Base-by-base conservation (phyloP, 1,140 invertebrate species). In the Drosophila nigromelanica region DNA sequence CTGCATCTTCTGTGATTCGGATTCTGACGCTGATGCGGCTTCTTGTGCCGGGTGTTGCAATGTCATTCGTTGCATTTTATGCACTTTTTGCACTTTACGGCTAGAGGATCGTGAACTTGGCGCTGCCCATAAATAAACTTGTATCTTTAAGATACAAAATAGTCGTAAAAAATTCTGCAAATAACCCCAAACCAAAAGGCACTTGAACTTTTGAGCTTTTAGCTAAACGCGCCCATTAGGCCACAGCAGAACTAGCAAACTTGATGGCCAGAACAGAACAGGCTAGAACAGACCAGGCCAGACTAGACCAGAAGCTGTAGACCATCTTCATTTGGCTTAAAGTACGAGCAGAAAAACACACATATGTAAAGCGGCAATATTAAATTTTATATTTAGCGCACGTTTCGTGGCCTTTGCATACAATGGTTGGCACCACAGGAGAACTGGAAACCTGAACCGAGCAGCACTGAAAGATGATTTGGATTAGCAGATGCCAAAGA, bases 341-440 rank as follows among this genome's bases (percentile, higher is more conserved):
- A n/a, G n/a, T n/a, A n/a, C n/a, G n/a, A n/a, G n/a, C 50, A 54
- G 30, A 54, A 59, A 45, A 62, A 68, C 48, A 64, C 74, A 40
- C 11, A 59, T 14, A 15, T 21, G 10, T 56, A 43, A 77, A 76
- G 81, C 58, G 52, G 66, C 62, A 81, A 87, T 87, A 86, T 82
- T 87, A 86, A 86, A 86, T 86, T 86, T 86, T 82, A 86, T 86
- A 87, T 87, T 82, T 82, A 87, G 75, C 75, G 78, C 82, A 86
- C 82, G 82, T 78, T 74, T 86, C 58, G 54, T 47, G 54, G 33
- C 59, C 72, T 85, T 85, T 78, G 81, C 81, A 85, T 85, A 85
- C 81, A 85, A 86, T 85, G 50, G 48, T 12, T 35, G 48, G 47
- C 47, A 45, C 43, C 35, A 33, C 37, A 42, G 55, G 21, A 51